Evolutionary conservation across 2,888 invertebrate species (phyloP), one percentile per base, ranked within the genome.

Genomic region (Drosophila monieri): DNA sequence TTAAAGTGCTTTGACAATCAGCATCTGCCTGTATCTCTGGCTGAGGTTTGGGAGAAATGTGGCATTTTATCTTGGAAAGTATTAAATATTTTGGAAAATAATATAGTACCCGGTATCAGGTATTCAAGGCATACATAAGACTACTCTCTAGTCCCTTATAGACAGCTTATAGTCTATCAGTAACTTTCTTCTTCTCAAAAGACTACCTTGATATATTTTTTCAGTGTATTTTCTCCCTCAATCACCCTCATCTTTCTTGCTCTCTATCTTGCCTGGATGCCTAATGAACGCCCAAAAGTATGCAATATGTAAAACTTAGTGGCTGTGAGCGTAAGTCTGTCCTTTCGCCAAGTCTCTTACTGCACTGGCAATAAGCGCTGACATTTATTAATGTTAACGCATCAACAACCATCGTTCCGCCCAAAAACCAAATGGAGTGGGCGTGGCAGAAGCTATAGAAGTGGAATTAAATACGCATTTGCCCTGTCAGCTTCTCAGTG

Each of bases 381-480:
- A 88, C 88, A 79, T 85, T 88, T 84, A 84, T 84, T 88, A 84
- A 85, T 87, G 83, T 69, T 69, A 81, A 70, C 81, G 74, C 78
- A 73, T 71, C 76, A 76, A 60, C 80, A 71, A 54, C 48, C 61
- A 56, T 59, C 23, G 70, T 43, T 37, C 3, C 52, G 41, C 25
- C 44, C 56, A 6, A n/a, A 35, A 35, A 14, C 35, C 53, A 46
- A 62, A 49, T 59, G 15, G 35, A 25, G 32, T 46, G 76, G 70
- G 69, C 75, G 64, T 75, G 85, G 78, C 65, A 67, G 30, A 3
- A 52, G 54, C 56, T 70, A 67, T 49, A 61, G 68, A 65, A 78
- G 71, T 66, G 75, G 83, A 72, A 85, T 83, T 85, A 87, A 85
- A 87, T 85, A 77, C 77, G 67, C 79, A 83, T 83, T 83, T 87